These are phyloP conservation scores for Ptilonorhynchus violaceus DNA, from an alignment of 2,113 vertebrate species.

Conservation along the genomic window DNA sequence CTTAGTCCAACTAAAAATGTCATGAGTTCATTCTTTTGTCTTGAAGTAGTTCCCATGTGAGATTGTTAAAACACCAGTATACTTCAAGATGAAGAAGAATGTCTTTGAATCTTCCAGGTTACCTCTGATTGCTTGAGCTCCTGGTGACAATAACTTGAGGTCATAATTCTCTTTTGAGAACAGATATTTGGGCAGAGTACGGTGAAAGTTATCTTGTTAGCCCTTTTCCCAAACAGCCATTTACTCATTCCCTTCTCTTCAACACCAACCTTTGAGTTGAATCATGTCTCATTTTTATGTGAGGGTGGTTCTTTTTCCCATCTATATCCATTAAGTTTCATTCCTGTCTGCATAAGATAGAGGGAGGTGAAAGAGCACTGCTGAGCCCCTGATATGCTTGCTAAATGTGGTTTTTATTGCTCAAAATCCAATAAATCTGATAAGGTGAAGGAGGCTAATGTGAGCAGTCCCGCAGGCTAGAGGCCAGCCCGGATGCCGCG, in stretches of 20 bases:
- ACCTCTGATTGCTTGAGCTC: not conserved
- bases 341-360: not conserved
- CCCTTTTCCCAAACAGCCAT: not conserved
- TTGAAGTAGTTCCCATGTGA: not conserved
- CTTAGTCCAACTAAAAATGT: not conserved
- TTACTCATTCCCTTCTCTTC: not conserved
- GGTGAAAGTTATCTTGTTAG: not conserved
- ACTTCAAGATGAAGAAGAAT: not conserved
- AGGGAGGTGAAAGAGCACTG: constrained; percentile 12
- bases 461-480: not conserved
- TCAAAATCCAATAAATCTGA: constrained; percentile 17
- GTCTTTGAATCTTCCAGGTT: not conserved
- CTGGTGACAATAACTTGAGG: not conserved
- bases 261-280: not conserved
- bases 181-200: not conserved
- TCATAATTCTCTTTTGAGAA: not conserved
- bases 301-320: not conserved
- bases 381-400: not conserved
- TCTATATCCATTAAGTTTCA: constrained; percentile 25
- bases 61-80: not conserved
- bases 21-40: not conserved
- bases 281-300: not conserved
- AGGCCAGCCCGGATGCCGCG: not conserved
- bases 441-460: constrained; percentile 12
- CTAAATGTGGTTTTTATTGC: constrained; percentile 41